Percentiles rank a stretch among this genome's conserved stretches.
Evolutionary conservation across 1,140 invertebrate species (phyloP).

Genomic region (Panagrolaimus sp.): DNA sequence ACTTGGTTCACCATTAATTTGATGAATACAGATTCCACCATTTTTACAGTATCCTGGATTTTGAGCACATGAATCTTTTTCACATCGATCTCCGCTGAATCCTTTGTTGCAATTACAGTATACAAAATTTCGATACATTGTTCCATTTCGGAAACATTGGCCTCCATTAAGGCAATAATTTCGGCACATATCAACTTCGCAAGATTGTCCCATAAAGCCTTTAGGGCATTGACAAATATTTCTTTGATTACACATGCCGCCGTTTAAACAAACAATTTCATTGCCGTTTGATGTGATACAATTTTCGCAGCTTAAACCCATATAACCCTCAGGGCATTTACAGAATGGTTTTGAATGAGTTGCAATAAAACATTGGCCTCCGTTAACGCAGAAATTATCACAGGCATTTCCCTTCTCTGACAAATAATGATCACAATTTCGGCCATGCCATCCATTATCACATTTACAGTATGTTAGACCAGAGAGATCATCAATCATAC

Average conservation of each 20-base stretch:
- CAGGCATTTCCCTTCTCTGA: not conserved
- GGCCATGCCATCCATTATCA: conserved; percentile 4
- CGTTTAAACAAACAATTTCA: not conserved
- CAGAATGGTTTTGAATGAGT: not conserved
- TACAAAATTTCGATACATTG: not conserved
- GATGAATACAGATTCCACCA: conserved; percentile 3
- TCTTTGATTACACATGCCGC: not conserved
- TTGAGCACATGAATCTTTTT: not conserved
- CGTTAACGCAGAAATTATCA: not conserved
- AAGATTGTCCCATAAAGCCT: not conserved
- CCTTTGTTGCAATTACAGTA: not conserved
- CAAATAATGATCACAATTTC: not conserved
- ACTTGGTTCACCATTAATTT: not conserved
- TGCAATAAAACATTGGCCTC: not conserved
- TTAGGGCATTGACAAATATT: not conserved
- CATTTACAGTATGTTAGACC: conserved; percentile 3
- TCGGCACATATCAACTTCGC: not conserved
- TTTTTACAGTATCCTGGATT: not conserved
- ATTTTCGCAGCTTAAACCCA: not conserved
- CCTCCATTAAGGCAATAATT: conserved; percentile 9
- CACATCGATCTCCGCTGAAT: not conserved
- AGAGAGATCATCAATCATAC: not conserved
- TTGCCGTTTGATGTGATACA: not conserved
- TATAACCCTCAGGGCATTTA: not conserved
- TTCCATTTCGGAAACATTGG: not conserved